Conservation (phyloP, 2,797 vertebrate genomes). For the Rhinoraja longicauda region DNA sequence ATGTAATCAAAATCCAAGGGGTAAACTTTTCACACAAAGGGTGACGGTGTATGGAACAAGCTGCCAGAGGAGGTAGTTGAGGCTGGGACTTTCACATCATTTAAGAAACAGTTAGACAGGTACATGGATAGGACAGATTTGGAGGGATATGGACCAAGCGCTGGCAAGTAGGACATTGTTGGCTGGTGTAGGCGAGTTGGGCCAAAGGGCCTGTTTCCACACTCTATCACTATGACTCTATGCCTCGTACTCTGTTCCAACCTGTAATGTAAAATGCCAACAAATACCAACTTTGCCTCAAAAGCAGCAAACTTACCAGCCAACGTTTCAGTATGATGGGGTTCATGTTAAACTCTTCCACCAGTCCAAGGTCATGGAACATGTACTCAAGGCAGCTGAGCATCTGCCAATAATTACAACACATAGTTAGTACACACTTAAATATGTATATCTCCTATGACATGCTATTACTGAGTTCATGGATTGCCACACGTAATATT, state of each 20-base stretch:
- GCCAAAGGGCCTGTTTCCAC: too few species aligned
- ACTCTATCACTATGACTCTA: background rate
- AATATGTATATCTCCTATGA: background rate
- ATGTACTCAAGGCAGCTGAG: constrained; percentile 96
- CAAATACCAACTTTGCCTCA: background rate
- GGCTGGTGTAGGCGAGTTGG: too few species aligned
- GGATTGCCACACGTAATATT: background rate
- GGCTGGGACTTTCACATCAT: too few species aligned
- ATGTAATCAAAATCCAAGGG: too few species aligned
- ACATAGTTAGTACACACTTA: background rate
- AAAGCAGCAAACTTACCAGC: constrained; percentile 68
- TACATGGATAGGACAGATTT: too few species aligned
- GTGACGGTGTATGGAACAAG: too few species aligned
- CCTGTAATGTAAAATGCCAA: background rate
- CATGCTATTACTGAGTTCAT: background rate
- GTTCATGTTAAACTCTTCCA: constrained; percentile 92
- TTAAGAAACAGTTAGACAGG: too few species aligned
- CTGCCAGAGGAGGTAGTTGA: too few species aligned
- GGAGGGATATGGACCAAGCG: too few species aligned
- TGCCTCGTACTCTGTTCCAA: background rate
- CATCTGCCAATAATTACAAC: constrained; percentile 66
- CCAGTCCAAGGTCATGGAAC: constrained; percentile 90
- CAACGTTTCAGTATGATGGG: constrained; percentile 89
- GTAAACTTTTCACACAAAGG: too few species aligned
- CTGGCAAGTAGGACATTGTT: too few species aligned